Conservation (phyloP, 2,888 invertebrate genomes). For the Lottia gigantea region DNA sequence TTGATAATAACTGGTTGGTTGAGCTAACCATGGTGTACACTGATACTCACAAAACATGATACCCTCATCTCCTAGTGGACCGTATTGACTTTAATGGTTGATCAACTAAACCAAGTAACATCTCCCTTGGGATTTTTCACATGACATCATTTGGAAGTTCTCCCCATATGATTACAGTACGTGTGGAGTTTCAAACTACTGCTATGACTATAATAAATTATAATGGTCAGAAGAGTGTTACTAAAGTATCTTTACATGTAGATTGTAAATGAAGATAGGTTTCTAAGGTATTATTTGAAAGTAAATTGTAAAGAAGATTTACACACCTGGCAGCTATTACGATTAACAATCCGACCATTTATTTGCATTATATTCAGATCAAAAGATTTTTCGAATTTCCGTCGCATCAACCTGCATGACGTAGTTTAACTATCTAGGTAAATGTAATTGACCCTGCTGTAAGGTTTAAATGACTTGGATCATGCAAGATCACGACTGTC, state of each 20-base stretch:
- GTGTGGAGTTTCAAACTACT: too few relatives aligned
- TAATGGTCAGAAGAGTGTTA: too few relatives aligned
- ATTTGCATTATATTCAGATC: slow-evolving; percentile 2
- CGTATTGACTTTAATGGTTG: slow-evolving; percentile 2
- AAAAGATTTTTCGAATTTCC: neutral
- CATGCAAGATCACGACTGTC: neutral
- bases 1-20: slow-evolving; percentile 1
- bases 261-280: too few relatives aligned
- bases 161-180: too few relatives aligned
- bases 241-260: too few relatives aligned
- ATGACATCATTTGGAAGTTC: neutral
- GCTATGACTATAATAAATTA: too few relatives aligned
- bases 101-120: slow-evolving; percentile 1
- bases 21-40: neutral
- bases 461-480: neutral
- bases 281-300: too few relatives aligned
- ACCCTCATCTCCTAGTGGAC: slow-evolving; percentile 3
- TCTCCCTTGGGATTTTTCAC: neutral
- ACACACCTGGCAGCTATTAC: neutral
- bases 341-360: neutral
- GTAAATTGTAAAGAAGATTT: neutral
- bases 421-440: neutral
- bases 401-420: slow-evolving; percentile 7
- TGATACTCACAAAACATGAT: neutral
- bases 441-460: neutral